phyloP scores from a whole-genome alignment of 2,113 vertebrate genomes.

The Arenaria interpres region DNA sequence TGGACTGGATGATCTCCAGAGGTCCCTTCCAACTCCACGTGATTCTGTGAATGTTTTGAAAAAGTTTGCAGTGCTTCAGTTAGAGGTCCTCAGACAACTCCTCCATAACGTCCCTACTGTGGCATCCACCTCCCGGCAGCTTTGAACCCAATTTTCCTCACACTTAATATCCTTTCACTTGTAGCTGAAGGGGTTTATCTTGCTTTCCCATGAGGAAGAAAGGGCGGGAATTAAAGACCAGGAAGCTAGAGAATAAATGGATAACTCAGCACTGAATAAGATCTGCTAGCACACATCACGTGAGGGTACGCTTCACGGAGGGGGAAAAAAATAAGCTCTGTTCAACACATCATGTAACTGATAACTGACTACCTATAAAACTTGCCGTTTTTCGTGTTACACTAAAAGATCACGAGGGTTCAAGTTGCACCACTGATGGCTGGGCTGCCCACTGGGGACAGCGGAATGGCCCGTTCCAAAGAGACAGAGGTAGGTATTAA shows the following conservation, averaged over 20 bases:
- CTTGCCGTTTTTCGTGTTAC: rapidly evolving
- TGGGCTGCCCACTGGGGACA: neutral
- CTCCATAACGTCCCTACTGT: neutral
- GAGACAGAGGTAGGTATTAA: neutral
- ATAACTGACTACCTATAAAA: neutral
- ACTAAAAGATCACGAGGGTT: neutral
- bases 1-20: too few species aligned
- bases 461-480: neutral
- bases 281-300: neutral
- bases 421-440: neutral
- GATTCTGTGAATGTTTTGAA: rapidly evolving
- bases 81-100: neutral
- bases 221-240: neutral
- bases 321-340: neutral
- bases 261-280: neutral
- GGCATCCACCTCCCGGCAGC: neutral
- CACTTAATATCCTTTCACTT: neutral
- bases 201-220: neutral
- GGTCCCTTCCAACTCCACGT: too few species aligned
- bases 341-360: neutral
- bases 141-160: neutral
- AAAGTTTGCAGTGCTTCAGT: neutral
- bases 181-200: neutral
- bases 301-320: neutral
- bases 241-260: neutral